Evolutionary conservation across 2,797 vertebrate genomes (phyloP).

Genomic region (Notamacropus eugenii): DNA sequence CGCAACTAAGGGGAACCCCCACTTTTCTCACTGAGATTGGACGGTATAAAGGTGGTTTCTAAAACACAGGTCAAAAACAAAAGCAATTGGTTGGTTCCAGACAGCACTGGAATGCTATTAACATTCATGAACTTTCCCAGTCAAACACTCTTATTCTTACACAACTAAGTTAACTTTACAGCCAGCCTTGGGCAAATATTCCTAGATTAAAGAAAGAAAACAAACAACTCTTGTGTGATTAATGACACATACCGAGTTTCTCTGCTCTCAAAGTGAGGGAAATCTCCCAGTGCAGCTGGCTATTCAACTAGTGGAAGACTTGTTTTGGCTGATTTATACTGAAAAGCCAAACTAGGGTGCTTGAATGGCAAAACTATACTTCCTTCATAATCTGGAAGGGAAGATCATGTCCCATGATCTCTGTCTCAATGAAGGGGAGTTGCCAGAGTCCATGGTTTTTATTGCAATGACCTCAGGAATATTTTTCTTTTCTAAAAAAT

Average conservation of each 20-base stretch:
- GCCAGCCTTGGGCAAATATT: conserved; percentile 72
- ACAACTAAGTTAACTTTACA: conserved; percentile 79
- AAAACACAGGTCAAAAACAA: conserved; percentile 70
- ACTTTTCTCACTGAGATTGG: conserved; percentile 53
- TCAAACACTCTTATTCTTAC: conserved; percentile 77
- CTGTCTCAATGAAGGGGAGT: conserved; percentile 35
- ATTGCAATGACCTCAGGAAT: conserved; percentile 5
- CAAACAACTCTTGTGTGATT: conserved; percentile 57
- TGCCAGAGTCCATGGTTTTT: conserved; percentile 1
- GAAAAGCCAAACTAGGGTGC: neutral
- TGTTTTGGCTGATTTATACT: conserved; percentile 31
- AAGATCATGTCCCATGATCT: neutral
- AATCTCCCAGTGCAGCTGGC: neutral
- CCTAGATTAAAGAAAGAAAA: conserved; percentile 74
- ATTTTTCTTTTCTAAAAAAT: neutral
- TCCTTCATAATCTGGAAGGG: neutral
- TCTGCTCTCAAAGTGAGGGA: conserved; percentile 48
- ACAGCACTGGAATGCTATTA: conserved; percentile 72
- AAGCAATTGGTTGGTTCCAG: conserved; percentile 68
- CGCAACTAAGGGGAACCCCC: conserved; percentile 75
- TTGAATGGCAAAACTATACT: conserved; percentile 27
- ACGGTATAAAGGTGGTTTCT: conserved; percentile 67
- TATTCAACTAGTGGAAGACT: conserved; percentile 43
- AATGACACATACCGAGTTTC: conserved; percentile 62
- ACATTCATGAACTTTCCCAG: conserved; percentile 73